These are phyloP conservation scores for Endotricha flammealis DNA, from an alignment of 2,888 invertebrate genomes.

Conservation along the genomic window DNA sequence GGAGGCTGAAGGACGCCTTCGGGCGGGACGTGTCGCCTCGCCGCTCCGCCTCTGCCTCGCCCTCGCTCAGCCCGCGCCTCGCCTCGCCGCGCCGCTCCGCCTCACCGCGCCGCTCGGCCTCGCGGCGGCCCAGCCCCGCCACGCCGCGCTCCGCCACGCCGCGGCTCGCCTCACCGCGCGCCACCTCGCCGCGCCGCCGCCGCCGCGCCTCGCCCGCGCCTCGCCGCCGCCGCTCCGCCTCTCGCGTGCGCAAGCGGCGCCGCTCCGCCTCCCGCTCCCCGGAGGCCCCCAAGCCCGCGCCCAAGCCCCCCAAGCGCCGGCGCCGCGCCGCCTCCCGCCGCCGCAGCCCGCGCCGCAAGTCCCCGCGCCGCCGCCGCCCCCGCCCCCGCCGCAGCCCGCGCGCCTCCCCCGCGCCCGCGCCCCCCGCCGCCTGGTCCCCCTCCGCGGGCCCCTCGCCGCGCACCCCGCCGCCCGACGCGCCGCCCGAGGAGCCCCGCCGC, in stretches of 20 bases:
- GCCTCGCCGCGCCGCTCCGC: conserved; percentile 34
- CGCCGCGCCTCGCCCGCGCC: conserved; percentile 23
- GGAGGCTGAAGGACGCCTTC: conserved; percentile 85
- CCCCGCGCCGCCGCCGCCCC: conserved; percentile 38
- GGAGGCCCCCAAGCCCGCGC: conserved; percentile 33
- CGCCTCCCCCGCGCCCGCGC: conserved; percentile 56
- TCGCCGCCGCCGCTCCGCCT: conserved; percentile 37
- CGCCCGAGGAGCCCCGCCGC: conserved; percentile 36
- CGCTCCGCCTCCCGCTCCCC: conserved; percentile 36
- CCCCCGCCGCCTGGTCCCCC: conserved; percentile 82
- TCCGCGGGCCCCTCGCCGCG: conserved; percentile 80
- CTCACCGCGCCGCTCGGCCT: conserved; percentile 36
- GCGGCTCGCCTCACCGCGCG: conserved; percentile 26
- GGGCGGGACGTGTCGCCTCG: conserved; percentile 83
- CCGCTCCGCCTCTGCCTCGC: conserved; percentile 21
- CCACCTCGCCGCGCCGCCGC: conserved; percentile 29
- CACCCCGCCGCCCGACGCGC: conserved; percentile 77
- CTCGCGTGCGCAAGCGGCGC: conserved; percentile 37
- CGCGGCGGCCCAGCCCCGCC: conserved; percentile 27
- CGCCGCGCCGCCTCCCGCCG: conserved; percentile 31
- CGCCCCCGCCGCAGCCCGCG: conserved; percentile 33
- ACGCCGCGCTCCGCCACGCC: conserved; percentile 22
- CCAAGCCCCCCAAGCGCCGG: conserved; percentile 33
- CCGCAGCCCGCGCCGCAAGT: conserved; percentile 29
- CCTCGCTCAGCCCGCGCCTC: conserved; percentile 13